Percentiles rank a stretch among this genome's conserved stretches.
Evolutionary conservation across 64 coral and sea anemone genomes (phyloP).

Genomic region (Porites lutea): DNA sequence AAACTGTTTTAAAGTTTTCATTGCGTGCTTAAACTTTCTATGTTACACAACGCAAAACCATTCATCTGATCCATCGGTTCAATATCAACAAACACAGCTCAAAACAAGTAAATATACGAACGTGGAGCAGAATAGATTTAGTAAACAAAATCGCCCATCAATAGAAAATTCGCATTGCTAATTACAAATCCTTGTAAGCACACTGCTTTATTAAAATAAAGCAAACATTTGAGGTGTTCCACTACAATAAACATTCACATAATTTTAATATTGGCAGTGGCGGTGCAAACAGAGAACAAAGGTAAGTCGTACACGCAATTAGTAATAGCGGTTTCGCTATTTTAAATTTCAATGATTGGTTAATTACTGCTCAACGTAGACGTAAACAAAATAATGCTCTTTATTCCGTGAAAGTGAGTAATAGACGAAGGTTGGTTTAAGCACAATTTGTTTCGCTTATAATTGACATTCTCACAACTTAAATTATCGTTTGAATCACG

Average conservation of each 20-base stretch:
- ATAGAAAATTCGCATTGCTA: background rate
- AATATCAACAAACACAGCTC: background rate
- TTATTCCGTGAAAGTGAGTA: background rate
- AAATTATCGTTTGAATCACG: too few species aligned
- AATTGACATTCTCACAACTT: too few species aligned
- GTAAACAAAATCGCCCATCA: background rate
- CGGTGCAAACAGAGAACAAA: slow-evolving; percentile 13
- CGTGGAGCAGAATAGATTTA: background rate
- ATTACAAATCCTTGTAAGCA: background rate
- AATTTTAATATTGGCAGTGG: background rate
- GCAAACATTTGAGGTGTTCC: slow-evolving; percentile 4
- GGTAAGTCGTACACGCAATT: background rate
- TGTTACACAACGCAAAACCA: too few species aligned
- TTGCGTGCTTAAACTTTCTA: too few species aligned
- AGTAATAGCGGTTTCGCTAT: background rate
- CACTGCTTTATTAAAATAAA: background rate
- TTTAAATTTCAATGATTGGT: background rate
- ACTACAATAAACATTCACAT: background rate
- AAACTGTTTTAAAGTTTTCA: too few species aligned
- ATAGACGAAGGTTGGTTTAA: background rate
- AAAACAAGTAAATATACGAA: background rate
- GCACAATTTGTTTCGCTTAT: background rate
- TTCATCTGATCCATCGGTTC: too few species aligned
- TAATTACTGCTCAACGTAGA: background rate
- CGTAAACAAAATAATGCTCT: slow-evolving; percentile 6